These are phyloP conservation scores for Lutjanus campechanus DNA, from an alignment of 2,797 vertebrate species.

Conservation along the genomic window DNA sequence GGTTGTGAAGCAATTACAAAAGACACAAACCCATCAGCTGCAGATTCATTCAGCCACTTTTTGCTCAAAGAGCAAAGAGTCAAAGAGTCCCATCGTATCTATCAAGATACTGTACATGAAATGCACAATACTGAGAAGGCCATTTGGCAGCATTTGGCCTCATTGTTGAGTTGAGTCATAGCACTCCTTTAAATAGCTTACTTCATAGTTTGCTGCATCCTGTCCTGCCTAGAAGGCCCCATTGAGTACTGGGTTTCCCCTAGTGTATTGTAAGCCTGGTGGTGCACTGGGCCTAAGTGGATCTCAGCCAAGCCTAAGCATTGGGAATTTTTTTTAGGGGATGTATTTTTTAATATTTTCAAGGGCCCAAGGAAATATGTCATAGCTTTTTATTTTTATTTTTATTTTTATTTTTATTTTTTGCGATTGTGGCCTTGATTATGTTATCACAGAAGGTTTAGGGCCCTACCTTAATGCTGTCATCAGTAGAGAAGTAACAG, in stretches of 20 bases:
- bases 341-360: too few relatives aligned
- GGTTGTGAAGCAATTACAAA: slow-evolving; percentile 22
- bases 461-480: too few relatives aligned
- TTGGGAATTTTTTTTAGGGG: too few relatives aligned
- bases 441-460: too few relatives aligned
- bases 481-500: too few relatives aligned
- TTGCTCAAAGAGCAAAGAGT: background rate
- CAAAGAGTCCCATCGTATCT: background rate
- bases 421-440: too few relatives aligned
- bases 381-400: too few relatives aligned
- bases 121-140: background rate
- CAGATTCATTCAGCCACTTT: background rate
- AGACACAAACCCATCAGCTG: background rate
- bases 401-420: too few relatives aligned
- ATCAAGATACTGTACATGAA: background rate
- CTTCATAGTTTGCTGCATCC: slow-evolving; percentile 15
- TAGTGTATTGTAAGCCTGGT: too few relatives aligned
- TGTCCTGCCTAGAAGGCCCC: background rate
- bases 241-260: background rate
- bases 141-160: background rate
- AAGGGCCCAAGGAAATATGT: too few relatives aligned
- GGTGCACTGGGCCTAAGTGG: too few relatives aligned
- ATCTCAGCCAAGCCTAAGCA: too few relatives aligned
- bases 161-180: slow-evolving; percentile 1
- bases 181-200: background rate